These are phyloP conservation scores for Acrocephalus arundinaceus DNA, from an alignment of 2,113 vertebrate genomes.

Conservation along the genomic window DNA sequence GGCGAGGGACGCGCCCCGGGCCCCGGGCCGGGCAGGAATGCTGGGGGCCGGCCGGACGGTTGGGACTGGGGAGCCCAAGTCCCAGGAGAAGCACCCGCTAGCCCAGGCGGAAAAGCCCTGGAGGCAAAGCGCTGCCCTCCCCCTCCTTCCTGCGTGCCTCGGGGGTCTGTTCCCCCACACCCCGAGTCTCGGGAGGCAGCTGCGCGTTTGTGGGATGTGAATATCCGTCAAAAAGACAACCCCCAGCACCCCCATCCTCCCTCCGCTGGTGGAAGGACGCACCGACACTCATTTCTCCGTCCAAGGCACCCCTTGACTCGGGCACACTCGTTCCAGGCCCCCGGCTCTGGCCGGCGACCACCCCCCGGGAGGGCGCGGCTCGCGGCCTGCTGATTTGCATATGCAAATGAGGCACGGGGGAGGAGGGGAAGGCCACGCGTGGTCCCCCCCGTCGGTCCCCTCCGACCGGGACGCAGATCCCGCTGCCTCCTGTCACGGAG, in stretches of 20 bases:
- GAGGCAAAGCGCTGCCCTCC: neutral
- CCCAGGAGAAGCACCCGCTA: neutral
- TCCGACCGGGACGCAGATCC: conserved; percentile 23
- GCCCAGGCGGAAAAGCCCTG: neutral
- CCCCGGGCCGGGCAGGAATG: neutral
- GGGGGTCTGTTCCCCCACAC: neutral
- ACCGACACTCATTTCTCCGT: neutral
- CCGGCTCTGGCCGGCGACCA: neutral
- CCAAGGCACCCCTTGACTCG: neutral
- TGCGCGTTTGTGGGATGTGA: neutral
- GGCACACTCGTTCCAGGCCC: neutral
- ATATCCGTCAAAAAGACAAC: neutral
- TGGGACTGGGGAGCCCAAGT: neutral
- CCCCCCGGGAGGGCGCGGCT: neutral
- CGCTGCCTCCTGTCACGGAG: conserved; percentile 62
- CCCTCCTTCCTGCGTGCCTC: neutral
- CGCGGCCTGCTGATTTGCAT: conserved; percentile 24
- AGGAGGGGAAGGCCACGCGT: conserved; percentile 48
- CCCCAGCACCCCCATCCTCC: neutral
- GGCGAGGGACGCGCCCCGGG: neutral
- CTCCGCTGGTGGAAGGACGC: neutral
- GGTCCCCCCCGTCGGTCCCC: conserved; percentile 14
- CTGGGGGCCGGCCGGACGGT: neutral
- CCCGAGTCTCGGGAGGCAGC: neutral
- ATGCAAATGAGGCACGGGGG: neutral